Evolutionary conservation across 2,113 vertebrate genomes (phyloP).

Genomic region (Nothoprocta perdicaria): DNA sequence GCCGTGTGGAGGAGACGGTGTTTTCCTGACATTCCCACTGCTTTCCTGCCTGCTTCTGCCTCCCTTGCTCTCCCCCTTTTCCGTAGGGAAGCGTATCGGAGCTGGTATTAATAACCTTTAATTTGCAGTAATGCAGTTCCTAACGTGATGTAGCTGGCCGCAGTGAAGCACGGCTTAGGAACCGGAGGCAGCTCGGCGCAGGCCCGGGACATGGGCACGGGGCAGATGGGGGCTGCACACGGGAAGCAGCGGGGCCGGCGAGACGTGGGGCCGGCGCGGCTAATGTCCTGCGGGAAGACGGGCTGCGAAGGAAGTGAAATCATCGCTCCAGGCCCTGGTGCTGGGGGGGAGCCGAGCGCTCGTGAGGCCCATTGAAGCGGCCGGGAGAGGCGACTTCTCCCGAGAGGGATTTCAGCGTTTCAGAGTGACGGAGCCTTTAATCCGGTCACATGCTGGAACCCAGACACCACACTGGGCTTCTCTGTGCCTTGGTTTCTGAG

Average conservation of each 20-base stretch:
- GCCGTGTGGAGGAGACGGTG: fast-evolving
- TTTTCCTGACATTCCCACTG: not conserved
- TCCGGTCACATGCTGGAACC: not conserved
- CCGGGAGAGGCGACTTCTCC: not conserved
- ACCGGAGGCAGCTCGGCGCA: not conserved
- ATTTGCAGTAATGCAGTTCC: not conserved
- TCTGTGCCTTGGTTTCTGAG: not conserved
- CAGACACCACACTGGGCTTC: not conserved
- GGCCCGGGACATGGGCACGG: fast-evolving
- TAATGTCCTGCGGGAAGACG: not conserved
- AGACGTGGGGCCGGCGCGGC: fast-evolving
- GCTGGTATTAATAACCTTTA: not conserved
- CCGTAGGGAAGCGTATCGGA: not conserved
- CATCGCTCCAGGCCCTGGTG: not conserved
- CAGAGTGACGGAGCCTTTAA: not conserved
- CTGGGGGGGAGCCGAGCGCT: fast-evolving
- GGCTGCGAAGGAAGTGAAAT: not conserved
- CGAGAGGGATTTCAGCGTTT: not conserved
- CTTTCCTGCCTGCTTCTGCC: not conserved
- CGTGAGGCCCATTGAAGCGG: not conserved
- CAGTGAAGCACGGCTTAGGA: not conserved
- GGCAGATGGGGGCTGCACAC: not conserved
- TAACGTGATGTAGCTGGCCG: not conserved
- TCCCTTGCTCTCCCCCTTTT: not conserved
- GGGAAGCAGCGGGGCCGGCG: not conserved